phyloP scores from a whole-genome alignment of 2,797 vertebrate species.

The Sebastolobus altivelis region DNA sequence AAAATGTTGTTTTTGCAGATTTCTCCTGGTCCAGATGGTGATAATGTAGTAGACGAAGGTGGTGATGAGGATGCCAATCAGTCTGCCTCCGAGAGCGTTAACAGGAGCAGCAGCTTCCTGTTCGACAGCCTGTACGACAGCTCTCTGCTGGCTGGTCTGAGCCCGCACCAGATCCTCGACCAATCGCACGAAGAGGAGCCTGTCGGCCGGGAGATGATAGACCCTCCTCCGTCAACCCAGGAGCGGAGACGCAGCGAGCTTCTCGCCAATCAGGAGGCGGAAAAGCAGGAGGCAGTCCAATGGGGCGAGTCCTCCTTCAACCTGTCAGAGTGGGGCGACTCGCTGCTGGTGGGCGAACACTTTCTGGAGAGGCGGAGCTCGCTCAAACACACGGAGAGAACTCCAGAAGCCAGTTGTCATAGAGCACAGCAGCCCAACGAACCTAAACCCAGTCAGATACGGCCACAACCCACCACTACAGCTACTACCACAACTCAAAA shows the following conservation, averaged over 20 bases:
- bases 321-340: slow-evolving; percentile 90
- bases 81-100: slow-evolving; percentile 78
- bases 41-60: slow-evolving; percentile 26
- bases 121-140: slow-evolving; percentile 93
- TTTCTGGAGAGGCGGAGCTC: slow-evolving; percentile 79
- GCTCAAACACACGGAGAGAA: slow-evolving; percentile 42
- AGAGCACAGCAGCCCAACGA: slow-evolving; percentile 9
- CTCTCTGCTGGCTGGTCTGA: slow-evolving; percentile 77
- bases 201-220: slow-evolving; percentile 21
- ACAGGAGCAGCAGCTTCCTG: slow-evolving; percentile 92
- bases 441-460: slow-evolving; percentile 10
- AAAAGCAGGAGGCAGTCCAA: slow-evolving; percentile 78
- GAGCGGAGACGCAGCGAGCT: slow-evolving; percentile 69
- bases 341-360: slow-evolving; percentile 84
- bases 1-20: slow-evolving; percentile 60
- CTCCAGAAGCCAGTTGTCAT: background rate
- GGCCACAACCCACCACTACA: slow-evolving; percentile 3
- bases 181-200: slow-evolving; percentile 53
- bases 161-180: slow-evolving; percentile 46
- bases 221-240: slow-evolving; percentile 45
- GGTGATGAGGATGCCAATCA: slow-evolving; percentile 26
- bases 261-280: slow-evolving; percentile 77
- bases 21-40: slow-evolving; percentile 31
- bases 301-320: slow-evolving; percentile 86
- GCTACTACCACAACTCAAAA: background rate